phyloP scores from a whole-genome alignment of 2,797 vertebrate genomes.

The Yasuhikotakia modesta region DNA sequence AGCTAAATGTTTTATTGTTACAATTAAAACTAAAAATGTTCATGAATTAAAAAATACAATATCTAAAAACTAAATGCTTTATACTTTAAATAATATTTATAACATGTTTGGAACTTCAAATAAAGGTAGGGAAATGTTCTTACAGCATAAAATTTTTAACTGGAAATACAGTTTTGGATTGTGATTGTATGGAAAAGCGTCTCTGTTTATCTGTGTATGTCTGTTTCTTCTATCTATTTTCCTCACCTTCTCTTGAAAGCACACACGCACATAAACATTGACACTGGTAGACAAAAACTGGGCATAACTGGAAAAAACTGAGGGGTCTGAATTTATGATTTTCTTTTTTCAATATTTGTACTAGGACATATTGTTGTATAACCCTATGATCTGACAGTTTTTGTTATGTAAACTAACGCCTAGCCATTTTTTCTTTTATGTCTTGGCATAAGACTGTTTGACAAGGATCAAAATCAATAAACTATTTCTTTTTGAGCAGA shows the following conservation, averaged over 20 bases:
- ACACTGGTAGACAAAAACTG: constrained; percentile 37
- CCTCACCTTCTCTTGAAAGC: neutral
- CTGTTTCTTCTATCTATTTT: neutral
- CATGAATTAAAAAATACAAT: too few relatives aligned
- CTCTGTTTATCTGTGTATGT: neutral
- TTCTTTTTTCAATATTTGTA: constrained; percentile 44
- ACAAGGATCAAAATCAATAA: constrained; percentile 52
- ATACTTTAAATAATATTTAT: too few relatives aligned
- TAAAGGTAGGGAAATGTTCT: too few relatives aligned
- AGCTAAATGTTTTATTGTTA: too few relatives aligned
- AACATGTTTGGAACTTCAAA: too few relatives aligned
- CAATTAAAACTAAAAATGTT: too few relatives aligned
- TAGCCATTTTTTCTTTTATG: constrained; percentile 51
- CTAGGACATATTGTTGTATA: constrained; percentile 51
- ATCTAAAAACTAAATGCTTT: too few relatives aligned
- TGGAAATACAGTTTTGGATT: too few relatives aligned
- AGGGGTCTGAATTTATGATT: constrained; percentile 44
- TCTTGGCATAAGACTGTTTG: constrained; percentile 39
- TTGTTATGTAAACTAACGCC: constrained; percentile 31
- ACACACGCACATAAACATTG: neutral
- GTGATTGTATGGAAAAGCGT: neutral
- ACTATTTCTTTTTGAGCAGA: constrained; percentile 37
- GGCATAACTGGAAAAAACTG: constrained; percentile 18
- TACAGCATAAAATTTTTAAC: too few relatives aligned
- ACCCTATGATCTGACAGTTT: constrained; percentile 24